A percentile compares a stretch with the other conserved stretches of the same genome.
phyloP scores from a whole-genome alignment of 2,888 invertebrate species.

The Lycia hirtaria region DNA sequence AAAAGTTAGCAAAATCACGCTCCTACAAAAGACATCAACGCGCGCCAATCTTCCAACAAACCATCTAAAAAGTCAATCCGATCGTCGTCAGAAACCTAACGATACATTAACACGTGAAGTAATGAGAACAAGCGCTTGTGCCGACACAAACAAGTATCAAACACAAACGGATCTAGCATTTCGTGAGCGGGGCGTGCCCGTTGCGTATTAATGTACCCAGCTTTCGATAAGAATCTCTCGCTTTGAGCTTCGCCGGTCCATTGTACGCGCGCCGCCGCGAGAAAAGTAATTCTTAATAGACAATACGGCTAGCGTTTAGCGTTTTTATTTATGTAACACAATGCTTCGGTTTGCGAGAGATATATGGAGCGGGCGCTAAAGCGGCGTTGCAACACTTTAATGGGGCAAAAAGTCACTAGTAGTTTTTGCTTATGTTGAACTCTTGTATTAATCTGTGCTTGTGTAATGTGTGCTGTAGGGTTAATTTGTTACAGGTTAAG shows the following conservation, averaged over 20 bases:
- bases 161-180: conserved; percentile 78
- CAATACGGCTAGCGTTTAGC: conserved; percentile 79
- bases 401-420: conserved; percentile 27
- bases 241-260: conserved; percentile 78
- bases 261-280: conserved; percentile 74
- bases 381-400: conserved; percentile 44
- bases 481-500: neutral
- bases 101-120: conserved; percentile 62
- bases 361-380: conserved; percentile 62
- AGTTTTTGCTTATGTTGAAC: conserved; percentile 21
- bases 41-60: conserved; percentile 18
- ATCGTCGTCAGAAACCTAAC: conserved; percentile 31
- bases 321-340: conserved; percentile 81
- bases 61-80: conserved; percentile 30
- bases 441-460: conserved; percentile 17
- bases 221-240: conserved; percentile 75
- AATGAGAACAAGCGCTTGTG: conserved; percentile 55
- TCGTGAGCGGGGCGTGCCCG: conserved; percentile 79
- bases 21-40: conserved; percentile 26
- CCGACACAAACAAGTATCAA: conserved; percentile 53
- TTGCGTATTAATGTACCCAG: conserved; percentile 77
- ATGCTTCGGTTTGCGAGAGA: conserved; percentile 69
- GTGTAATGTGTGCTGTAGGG: neutral
- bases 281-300: conserved; percentile 84
- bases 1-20: neutral